Evolutionary conservation across 2,888 invertebrate species (phyloP).

Genomic region (Idaea dimidiata): DNA sequence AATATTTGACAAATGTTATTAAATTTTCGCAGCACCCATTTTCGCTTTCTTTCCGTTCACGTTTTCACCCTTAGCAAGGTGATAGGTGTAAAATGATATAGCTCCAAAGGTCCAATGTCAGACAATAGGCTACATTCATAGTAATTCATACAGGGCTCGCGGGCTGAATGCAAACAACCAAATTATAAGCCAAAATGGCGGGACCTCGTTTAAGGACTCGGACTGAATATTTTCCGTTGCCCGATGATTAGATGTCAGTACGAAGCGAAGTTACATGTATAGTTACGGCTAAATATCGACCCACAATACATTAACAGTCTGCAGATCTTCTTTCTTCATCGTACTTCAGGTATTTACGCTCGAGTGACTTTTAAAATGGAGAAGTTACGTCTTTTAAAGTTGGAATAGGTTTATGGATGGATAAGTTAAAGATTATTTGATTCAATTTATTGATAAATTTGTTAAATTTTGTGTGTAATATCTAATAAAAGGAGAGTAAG

Average conservation of each 20-base stretch:
- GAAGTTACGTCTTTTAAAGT: slow-evolving; percentile 26
- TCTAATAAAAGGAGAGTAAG: too few species aligned
- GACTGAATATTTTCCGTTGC: slow-evolving; percentile 12
- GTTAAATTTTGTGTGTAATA: neutral
- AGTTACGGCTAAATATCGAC: neutral
- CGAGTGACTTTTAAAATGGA: slow-evolving; percentile 39
- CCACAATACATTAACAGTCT: neutral
- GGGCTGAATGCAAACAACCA: slow-evolving; percentile 73
- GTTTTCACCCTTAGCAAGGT: slow-evolving; percentile 43
- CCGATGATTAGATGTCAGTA: slow-evolving; percentile 1
- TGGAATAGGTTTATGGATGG: slow-evolving; percentile 7
- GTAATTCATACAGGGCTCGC: slow-evolving; percentile 73
- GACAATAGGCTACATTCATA: slow-evolving; percentile 80
- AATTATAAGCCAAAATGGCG: slow-evolving; percentile 76
- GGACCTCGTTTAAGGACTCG: slow-evolving; percentile 22
- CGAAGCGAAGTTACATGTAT: neutral
- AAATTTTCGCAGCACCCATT: slow-evolving; percentile 63
- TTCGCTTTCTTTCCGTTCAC: slow-evolving; percentile 42
- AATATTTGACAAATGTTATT: slow-evolving; percentile 40
- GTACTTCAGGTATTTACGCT: slow-evolving; percentile 50
- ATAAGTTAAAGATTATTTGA: slow-evolving; percentile 10
- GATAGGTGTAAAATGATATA: slow-evolving; percentile 78
- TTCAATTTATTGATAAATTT: slow-evolving; percentile 11
- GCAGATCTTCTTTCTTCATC: slow-evolving; percentile 1
- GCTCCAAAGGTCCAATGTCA: slow-evolving; percentile 78